Evolutionary conservation across 2,888 invertebrate genomes (phyloP), one percentile per base, ranked within the genome.

Genomic region (Chelonus formosanus): DNA sequence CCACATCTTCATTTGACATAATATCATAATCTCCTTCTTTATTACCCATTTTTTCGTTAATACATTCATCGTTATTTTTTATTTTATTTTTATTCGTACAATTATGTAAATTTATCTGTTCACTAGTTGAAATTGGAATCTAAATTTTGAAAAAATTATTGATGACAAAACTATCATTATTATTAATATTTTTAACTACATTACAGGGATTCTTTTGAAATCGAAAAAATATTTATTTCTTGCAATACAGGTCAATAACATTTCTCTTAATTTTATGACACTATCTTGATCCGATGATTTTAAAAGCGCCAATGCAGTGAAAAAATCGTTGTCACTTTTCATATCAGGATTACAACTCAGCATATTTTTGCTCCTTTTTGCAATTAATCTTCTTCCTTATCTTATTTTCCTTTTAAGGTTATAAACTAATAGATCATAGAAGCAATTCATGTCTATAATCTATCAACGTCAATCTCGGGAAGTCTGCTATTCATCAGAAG

Each of bases 281-380:
- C 80, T 80, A 52, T 74, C 72, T 3, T 66, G 62, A 7, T 78
- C 78, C 5, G 73, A 69, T 31, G 80, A 79, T 61, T 73, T 77
- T 35, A 80, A 64, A 40, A 80, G 63, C 0, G 66, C 70, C 43
- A 80, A 62, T 3, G 80, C 80, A 52, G 61, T 67, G 40, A 65
- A 65, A 52, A 80, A 79, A 56, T 77, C 74, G 34, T 74, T 72
- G 65, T 71, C 70, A 36, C 52, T 20, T 47, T 76, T 73, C 44
- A 65, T 59, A 67, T 71, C 69, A 77, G 78, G 77, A 55, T 54
- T 54, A 36, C 56, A 48, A 34, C 35, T 55, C 34, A 44, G 35
- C 58, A 43, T 31, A 47, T 36, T 54, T 54, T 3, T 35, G 8
- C 35, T 36, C n/a, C 36, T 36, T 40, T 40, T 40, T 40, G 4